Conservation (phyloP, 2,113 vertebrate genomes). For the Sitta europaea region DNA sequence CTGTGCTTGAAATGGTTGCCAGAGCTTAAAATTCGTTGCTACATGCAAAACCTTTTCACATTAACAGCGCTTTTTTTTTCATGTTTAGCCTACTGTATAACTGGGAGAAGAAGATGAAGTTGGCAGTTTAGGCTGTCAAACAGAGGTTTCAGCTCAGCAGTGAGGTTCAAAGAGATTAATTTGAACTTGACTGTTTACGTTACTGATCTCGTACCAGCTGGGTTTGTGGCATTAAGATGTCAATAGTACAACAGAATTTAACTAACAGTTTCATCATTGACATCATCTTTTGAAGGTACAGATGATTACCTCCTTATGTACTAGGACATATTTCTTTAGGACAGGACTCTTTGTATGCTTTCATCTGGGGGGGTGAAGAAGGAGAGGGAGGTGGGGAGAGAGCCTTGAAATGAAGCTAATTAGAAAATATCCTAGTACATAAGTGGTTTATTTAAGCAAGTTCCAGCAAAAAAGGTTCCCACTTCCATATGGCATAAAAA, state of each 20-base stretch:
- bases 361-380: not conserved
- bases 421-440: not conserved
- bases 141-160: conserved; percentile 30
- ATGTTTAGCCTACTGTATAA: conserved; percentile 27
- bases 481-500: not conserved
- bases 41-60: not conserved
- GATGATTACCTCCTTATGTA: conserved; percentile 64
- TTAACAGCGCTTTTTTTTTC: not conserved
- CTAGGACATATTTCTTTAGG: conserved; percentile 62
- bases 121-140: conserved; percentile 38
- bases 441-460: not conserved
- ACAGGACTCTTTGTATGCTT: conserved; percentile 19
- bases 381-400: not conserved
- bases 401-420: conserved; percentile 17
- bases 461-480: not conserved
- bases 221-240: conserved; percentile 56
- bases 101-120: conserved; percentile 30
- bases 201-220: conserved; percentile 37
- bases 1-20: conserved; percentile 2
- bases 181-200: conserved; percentile 11
- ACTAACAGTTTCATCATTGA: conserved; percentile 66
- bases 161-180: conserved; percentile 37
- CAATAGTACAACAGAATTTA: conserved; percentile 70
- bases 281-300: conserved; percentile 64
- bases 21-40: conserved; percentile 31